Base-by-base conservation (phyloP, 2,797 vertebrate species). In the Liparis tanakae region DNA sequence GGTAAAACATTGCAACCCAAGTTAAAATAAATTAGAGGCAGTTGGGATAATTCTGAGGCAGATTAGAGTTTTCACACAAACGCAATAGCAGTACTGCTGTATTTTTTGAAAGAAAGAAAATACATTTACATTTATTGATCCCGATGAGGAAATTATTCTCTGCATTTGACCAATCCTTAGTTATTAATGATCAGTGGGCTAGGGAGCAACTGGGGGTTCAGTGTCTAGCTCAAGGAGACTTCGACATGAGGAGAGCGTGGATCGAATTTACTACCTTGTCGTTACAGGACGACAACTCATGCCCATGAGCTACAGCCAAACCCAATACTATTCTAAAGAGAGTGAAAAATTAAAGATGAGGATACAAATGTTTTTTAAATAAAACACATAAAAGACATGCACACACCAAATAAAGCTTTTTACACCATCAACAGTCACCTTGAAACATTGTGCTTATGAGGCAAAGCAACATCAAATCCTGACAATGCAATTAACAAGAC, bases 401-500 rank as follows among this genome's bases (percentile, higher is more conserved):
- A 60, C 73, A 71, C 54, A 67, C 82, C 62, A 72, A 18, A 53
- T 7, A 20, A 17, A 33, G 18, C 46, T 36, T 73, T 70, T 36
- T 22, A 41, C 39, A 43, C 33, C 54, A 67, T 53, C 62, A 78
- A 76, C 80, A 78, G 85, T 91, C 87, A 90, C 88, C 89, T 90
- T 88, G 84, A 77, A 86, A 86, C 71, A 71, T 79, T 76, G 67
- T 64, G 58, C 70, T 85, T 76, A 56, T 76, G 70, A 89, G 81
- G 82, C 82, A 79, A 86, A 81, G 72, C 85, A 71, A 80, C 60
- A 79, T 13, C 60, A 37, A 84, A 85, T 65, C 85, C 81, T 89
- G 91, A 91, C 91, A 93, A 89, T 68, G 84, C 84, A 91, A 93
- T 94, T 92, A 92, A 86, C 86, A 89, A 89, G 92, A 94, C 85